Evolutionary conservation across 2,888 invertebrate species (phyloP).

Genomic region (Brachyopa scutellaris): DNA sequence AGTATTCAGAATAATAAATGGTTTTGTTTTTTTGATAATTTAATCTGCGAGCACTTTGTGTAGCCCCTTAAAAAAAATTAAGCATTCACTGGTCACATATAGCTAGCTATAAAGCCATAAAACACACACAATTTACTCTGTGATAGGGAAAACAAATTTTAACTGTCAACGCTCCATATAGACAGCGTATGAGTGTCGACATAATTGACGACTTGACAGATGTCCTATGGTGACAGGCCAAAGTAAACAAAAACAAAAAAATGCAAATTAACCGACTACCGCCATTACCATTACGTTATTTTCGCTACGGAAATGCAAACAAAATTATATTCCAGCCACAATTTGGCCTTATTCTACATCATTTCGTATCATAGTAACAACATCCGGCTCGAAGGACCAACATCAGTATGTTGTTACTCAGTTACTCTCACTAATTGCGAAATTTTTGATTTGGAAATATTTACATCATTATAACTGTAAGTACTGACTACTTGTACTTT

Average conservation of each 20-base stretch:
- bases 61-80: not conserved
- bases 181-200: not conserved
- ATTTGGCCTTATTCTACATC: no score
- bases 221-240: no score
- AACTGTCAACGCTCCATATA: not conserved
- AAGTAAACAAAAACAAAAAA: conserved; percentile 9
- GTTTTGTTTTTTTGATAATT: conserved; percentile 3
- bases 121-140: no score
- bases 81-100: not conserved
- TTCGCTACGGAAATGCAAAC: conserved; percentile 18
- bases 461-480: conserved; percentile 41
- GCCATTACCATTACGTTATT: no score
- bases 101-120: no score
- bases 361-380: no score
- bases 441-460: conserved; percentile 18
- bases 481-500: not conserved
- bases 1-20: no score
- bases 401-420: no score
- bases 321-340: conserved; percentile 35
- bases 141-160: not conserved
- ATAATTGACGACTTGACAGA: not conserved
- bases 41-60: not conserved
- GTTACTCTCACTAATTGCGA: no score
- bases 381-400: conserved; percentile 15
- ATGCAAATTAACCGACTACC: no score